Conservation (phyloP, 2,797 vertebrate genomes). For the Hemitrygon akajei region DNA sequence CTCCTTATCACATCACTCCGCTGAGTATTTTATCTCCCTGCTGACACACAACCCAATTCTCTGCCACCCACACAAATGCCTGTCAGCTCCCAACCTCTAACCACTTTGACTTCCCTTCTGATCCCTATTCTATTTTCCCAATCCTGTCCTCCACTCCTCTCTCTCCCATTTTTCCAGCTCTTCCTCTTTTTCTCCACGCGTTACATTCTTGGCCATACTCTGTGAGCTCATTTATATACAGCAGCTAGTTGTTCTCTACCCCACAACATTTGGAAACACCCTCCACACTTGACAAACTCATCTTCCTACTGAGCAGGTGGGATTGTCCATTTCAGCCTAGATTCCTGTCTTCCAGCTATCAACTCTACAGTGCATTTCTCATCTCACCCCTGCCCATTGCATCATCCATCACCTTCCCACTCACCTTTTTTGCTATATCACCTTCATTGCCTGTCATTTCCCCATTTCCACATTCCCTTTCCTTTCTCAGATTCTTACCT, state of each 20-base stretch:
- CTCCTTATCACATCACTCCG: neutral
- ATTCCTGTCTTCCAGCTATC: neutral
- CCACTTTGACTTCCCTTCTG: too few species aligned
- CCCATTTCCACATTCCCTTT: neutral
- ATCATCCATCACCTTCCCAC: too few species aligned
- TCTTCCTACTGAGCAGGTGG: neutral
- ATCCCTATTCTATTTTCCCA: neutral
- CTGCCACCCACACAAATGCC: neutral
- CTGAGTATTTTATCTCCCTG: neutral
- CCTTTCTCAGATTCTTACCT: neutral
- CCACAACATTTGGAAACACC: neutral
- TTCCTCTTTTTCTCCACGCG: too few species aligned
- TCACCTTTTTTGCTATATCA: too few species aligned
- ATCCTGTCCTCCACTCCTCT: too few species aligned
- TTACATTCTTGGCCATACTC: neutral
- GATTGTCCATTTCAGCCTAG: neutral
- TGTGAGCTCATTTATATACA: neutral
- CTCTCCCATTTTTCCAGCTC: neutral
- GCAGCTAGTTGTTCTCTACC: neutral
- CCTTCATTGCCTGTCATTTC: too few species aligned
- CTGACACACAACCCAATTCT: neutral
- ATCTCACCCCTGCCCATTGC: too few species aligned
- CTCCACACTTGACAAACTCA: neutral
- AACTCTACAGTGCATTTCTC: too few species aligned
- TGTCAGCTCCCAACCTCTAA: neutral